These are phyloP conservation scores for Caenorhabditis zanzibari DNA, from an alignment of 2,888 invertebrate genomes.

Conservation along the genomic window DNA sequence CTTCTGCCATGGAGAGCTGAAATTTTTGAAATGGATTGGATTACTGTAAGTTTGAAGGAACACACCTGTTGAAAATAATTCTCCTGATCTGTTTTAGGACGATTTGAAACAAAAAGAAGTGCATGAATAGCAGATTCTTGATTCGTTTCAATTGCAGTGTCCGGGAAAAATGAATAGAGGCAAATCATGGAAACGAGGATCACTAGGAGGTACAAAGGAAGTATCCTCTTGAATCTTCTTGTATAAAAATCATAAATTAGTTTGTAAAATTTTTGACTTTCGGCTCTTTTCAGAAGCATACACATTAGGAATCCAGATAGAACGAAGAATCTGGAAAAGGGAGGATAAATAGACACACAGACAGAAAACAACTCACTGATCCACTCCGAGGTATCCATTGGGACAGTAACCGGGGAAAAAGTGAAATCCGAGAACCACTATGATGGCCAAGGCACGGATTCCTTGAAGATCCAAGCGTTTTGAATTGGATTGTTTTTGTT, in stretches of 20 bases:
- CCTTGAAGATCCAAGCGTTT: slow-evolving; percentile 50
- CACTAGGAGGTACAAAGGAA: slow-evolving; percentile 44
- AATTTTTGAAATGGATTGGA: background rate
- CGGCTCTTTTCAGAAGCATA: slow-evolving; percentile 25
- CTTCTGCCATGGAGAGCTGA: slow-evolving; percentile 33
- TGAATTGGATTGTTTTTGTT: slow-evolving; percentile 11
- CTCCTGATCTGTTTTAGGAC: slow-evolving; percentile 21
- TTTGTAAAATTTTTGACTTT: background rate
- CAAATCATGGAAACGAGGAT: slow-evolving; percentile 8
- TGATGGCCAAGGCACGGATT: slow-evolving; percentile 53
- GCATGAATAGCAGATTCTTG: slow-evolving; percentile 35
- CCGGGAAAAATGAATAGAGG: slow-evolving; percentile 35
- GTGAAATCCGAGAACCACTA: slow-evolving; percentile 44
- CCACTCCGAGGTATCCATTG: slow-evolving; percentile 59
- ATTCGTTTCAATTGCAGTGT: slow-evolving; percentile 15
- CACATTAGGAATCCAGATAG: slow-evolving; percentile 51
- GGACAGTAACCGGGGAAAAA: slow-evolving; percentile 39
- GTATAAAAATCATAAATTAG: slow-evolving; percentile 34
- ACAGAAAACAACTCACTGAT: slow-evolving; percentile 26
- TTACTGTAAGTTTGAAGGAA: background rate
- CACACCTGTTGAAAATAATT: slow-evolving; percentile 44
- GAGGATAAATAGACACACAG: background rate
- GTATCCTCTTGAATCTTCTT: slow-evolving; percentile 46
- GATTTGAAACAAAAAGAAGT: slow-evolving; percentile 44
- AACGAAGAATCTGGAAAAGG: slow-evolving; percentile 38